A percentile compares a stretch with the other conserved stretches of the same genome.
Evolutionary conservation across 2,113 vertebrate species (phyloP).

Genomic region (Istiophorus platypterus): DNA sequence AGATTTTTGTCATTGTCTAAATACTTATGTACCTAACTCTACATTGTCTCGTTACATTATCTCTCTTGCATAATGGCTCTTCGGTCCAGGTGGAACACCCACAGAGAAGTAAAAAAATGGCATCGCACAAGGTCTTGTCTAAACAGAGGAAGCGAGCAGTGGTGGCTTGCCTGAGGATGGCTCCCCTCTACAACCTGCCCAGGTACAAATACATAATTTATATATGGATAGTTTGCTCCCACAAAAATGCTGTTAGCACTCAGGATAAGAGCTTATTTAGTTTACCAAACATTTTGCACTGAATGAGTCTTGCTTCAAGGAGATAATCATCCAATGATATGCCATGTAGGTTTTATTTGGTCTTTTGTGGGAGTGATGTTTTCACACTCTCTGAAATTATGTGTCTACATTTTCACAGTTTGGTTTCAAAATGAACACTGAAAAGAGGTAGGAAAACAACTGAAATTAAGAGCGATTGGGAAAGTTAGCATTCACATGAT

Average conservation of each 20-base stretch:
- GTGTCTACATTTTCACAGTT: neutral
- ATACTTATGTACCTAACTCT: too few species aligned
- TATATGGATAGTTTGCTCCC: neutral
- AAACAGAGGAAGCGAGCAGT: conserved; percentile 96
- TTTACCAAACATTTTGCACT: neutral
- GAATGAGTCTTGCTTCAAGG: neutral
- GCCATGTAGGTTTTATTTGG: neutral
- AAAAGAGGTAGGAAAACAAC: too few species aligned
- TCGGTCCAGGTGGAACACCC: conserved; percentile 91
- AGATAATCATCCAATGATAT: neutral
- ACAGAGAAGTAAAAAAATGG: conserved; percentile 89
- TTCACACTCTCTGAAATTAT: too few species aligned
- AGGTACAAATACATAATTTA: conserved; percentile 79
- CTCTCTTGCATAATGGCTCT: conserved; percentile 36
- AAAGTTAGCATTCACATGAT: too few species aligned
- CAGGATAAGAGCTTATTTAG: neutral
- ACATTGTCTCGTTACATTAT: neutral
- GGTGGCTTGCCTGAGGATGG: conserved; percentile 96
- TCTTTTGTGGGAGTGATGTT: neutral
- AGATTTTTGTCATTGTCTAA: too few species aligned
- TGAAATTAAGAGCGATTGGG: too few species aligned
- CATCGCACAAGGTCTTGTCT: conserved; percentile 92
- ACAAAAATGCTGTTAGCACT: neutral
- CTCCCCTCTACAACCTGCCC: conserved; percentile 94
- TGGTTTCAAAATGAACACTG: neutral